phyloP scores from a whole-genome alignment of 2,797 vertebrate genomes.

The Ispidina picta region DNA sequence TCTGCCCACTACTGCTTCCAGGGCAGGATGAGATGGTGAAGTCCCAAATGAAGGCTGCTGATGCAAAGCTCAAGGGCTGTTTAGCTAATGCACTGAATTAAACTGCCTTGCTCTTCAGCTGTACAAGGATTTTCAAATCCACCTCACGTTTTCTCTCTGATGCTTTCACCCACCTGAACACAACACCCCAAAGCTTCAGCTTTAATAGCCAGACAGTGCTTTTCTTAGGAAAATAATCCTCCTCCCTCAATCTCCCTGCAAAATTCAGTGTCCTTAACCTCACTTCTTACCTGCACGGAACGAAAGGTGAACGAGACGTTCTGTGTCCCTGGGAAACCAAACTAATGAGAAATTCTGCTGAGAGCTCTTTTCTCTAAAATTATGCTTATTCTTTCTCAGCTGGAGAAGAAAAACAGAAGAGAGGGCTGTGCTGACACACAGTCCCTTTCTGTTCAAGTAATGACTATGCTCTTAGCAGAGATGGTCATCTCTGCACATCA shows the following conservation, averaged over 20 bases:
- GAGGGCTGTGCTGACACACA: neutral
- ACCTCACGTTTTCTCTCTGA: neutral
- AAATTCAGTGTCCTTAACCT: conserved; percentile 3
- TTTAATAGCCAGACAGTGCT: neutral
- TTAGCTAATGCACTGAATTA: neutral
- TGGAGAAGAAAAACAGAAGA: neutral
- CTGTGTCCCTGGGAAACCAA: neutral
- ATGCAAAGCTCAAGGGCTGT: neutral
- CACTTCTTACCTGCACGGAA: neutral
- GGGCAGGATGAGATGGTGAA: neutral
- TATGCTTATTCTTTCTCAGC: neutral
- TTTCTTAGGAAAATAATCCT: neutral
- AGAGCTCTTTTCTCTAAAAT: neutral
- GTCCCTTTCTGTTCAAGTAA: neutral
- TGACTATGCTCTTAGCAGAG: neutral
- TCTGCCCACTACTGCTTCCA: neutral
- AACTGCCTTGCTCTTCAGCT: neutral
- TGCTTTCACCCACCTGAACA: neutral
- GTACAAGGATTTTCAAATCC: neutral
- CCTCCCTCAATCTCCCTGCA: neutral
- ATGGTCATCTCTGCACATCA: neutral
- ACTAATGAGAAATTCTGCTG: neutral
- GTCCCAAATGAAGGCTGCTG: neutral
- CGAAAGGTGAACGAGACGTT: neutral
- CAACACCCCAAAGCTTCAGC: neutral